phyloP scores from a whole-genome alignment of 53 echinoderm and acorn worm species.

The Echinarachnius parma region DNA sequence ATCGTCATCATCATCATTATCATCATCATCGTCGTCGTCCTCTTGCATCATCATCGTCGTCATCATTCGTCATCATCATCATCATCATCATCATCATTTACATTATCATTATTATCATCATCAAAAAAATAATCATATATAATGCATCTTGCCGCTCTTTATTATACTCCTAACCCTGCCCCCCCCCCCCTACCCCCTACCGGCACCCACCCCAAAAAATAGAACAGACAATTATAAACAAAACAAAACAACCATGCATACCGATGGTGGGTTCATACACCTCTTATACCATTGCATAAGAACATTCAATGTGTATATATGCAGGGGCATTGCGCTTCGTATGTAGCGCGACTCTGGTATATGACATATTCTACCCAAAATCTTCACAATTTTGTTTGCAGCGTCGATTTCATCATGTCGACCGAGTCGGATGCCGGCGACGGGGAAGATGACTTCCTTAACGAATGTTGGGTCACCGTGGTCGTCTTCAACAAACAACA shows the following conservation, averaged over 20 bases:
- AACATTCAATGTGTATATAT: background rate
- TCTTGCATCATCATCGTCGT: background rate
- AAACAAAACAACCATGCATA: background rate
- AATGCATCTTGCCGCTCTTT: background rate
- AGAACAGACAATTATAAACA: background rate
- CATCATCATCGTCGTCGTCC: background rate
- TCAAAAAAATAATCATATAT: background rate
- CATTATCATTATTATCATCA: background rate
- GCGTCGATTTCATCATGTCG: too few species aligned
- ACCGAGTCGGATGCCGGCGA: too few species aligned
- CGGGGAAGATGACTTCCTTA: constrained; percentile 7
- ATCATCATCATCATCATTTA: background rate
- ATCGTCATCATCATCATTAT: background rate
- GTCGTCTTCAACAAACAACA: constrained; percentile 13
- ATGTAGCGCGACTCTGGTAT: too few species aligned
- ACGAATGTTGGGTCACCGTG: constrained; percentile 26
- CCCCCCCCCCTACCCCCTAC: background rate
- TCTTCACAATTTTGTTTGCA: too few species aligned
- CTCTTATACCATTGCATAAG: background rate
- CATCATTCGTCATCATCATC: background rate
- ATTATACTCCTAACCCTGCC: background rate
- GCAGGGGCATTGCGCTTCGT: too few species aligned
- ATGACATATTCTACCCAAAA: too few species aligned
- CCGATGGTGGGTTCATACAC: background rate
- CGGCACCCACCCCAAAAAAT: background rate